These are phyloP conservation scores for Nesometra sesokonis DNA, from an alignment of 35 echinoderm and acorn worm species.

Conservation along the genomic window DNA sequence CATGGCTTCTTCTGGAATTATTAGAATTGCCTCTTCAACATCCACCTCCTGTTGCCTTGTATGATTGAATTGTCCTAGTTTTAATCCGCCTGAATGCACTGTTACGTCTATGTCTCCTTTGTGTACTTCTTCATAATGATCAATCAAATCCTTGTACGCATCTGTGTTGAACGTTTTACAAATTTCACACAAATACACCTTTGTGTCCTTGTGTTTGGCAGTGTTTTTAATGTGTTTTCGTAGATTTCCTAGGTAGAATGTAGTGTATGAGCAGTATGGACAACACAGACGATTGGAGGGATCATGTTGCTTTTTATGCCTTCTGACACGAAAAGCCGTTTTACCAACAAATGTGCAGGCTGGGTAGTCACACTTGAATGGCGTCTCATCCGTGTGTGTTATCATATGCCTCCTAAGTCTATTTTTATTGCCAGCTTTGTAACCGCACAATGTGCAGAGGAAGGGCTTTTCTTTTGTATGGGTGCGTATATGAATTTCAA, in stretches of 20 bases:
- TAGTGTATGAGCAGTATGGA: slow-evolving; percentile 69
- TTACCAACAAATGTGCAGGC: neutral
- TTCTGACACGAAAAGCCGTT: neutral
- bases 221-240: slow-evolving; percentile 77
- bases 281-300: slow-evolving; percentile 1
- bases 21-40: neutral
- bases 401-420: slow-evolving; percentile 66
- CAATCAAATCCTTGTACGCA: slow-evolving; percentile 50
- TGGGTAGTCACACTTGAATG: slow-evolving; percentile 38
- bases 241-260: slow-evolving; percentile 67
- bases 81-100: neutral
- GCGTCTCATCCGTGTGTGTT: slow-evolving; percentile 69
- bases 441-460: slow-evolving; percentile 63
- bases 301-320: neutral
- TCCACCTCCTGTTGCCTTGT: neutral
- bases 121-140: slow-evolving; percentile 10
- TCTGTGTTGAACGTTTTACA: slow-evolving; percentile 54
- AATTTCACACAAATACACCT: slow-evolving; percentile 63
- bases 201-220: slow-evolving; percentile 55
- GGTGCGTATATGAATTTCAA: slow-evolving; percentile 66
- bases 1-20: neutral
- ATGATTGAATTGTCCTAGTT: neutral
- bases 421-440: slow-evolving; percentile 40
- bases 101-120: neutral
- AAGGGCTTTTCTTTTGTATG: slow-evolving; percentile 94